These are phyloP conservation scores for Coptodon bakossiorum DNA, from an alignment of 2,113 vertebrate species.

Conservation along the genomic window DNA sequence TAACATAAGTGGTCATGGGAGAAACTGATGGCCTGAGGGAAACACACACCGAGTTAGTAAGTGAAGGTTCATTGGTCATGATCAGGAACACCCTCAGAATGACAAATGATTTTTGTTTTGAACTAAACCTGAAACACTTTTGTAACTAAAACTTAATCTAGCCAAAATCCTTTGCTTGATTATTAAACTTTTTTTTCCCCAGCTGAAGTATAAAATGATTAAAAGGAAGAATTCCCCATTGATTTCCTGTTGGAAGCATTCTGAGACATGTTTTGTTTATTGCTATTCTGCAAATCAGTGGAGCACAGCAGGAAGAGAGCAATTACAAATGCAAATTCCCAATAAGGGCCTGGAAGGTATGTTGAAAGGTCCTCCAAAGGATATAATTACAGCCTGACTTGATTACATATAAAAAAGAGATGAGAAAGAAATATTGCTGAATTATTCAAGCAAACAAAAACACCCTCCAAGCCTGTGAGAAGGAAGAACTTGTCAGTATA, in stretches of 20 bases:
- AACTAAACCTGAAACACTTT: background rate
- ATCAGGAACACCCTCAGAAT: background rate
- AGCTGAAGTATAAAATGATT: conserved; percentile 52
- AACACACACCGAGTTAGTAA: background rate
- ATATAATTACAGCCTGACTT: conserved; percentile 59
- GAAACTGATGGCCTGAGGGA: background rate
- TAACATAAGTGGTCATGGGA: background rate
- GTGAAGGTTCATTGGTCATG: background rate
- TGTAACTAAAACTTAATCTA: background rate
- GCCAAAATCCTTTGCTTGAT: background rate
- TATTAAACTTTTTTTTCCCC: background rate
- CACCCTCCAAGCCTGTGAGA: background rate
- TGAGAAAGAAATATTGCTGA: conserved; percentile 32
- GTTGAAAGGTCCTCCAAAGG: conserved; percentile 56
- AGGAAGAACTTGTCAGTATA: background rate
- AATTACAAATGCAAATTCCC: conserved; percentile 68
- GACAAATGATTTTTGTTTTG: background rate
- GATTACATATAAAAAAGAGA: conserved; percentile 58
- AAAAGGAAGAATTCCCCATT: conserved; percentile 44
- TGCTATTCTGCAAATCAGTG: conserved; percentile 44
- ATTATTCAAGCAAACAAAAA: conserved; percentile 59
- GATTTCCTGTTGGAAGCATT: conserved; percentile 42
- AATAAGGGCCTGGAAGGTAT: conserved; percentile 59
- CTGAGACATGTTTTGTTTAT: conserved; percentile 61
- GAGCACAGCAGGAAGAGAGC: conserved; percentile 40